Percentiles rank a stretch among this genome's conserved stretches.
phyloP scores from a whole-genome alignment of 2,113 vertebrate genomes.

The Tylochromis polylepis region DNA sequence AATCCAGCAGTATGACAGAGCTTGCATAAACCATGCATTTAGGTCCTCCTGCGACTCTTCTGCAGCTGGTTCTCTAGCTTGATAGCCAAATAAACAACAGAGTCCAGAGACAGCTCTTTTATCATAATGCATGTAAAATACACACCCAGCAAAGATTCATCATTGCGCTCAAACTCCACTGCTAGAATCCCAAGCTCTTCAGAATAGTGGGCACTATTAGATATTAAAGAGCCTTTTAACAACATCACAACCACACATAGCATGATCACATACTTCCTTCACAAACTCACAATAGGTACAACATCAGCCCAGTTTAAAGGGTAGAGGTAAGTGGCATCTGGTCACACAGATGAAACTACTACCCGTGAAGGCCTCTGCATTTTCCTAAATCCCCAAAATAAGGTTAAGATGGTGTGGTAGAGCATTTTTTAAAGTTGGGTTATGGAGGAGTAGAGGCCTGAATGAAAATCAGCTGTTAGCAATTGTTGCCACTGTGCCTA shows the following conservation, averaged over 20 bases:
- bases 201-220: not conserved
- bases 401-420: not conserved
- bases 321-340: not conserved
- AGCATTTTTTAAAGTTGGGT: not conserved
- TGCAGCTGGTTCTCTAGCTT: not conserved
- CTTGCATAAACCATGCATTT: not conserved
- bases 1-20: not conserved
- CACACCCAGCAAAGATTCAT: not conserved
- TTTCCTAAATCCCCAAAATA: not conserved
- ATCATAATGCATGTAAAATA: not conserved
- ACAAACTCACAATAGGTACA: not conserved
- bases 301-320: not conserved
- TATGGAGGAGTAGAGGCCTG: not conserved
- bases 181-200: not conserved
- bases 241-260: not conserved
- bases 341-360: not conserved
- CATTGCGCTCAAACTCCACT: not conserved
- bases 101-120: not conserved
- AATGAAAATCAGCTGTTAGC: not conserved
- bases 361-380: not conserved
- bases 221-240: not conserved
- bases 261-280: not conserved
- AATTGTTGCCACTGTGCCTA: not conserved
- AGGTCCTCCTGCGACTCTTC: not conserved
- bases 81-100: not conserved